Base-by-base conservation (phyloP, 2,888 invertebrate genomes). In the Metallyticus violacea region DNA sequence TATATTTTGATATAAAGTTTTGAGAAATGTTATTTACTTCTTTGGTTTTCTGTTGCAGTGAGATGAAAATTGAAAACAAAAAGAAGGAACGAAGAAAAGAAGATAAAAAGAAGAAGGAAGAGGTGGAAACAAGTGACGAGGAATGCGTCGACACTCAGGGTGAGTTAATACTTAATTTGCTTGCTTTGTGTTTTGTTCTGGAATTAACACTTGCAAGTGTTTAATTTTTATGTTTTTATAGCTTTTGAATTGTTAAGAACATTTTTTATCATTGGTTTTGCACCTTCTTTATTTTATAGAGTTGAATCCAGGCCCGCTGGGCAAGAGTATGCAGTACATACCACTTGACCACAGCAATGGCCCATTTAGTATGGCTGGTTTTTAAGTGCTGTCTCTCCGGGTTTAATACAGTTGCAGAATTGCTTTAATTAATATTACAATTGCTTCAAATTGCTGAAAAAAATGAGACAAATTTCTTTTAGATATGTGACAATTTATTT, bases 11-110 rank as follows among this genome's bases (percentile, higher is more conserved):
- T n/a, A n/a, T n/a, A n/a, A n/a, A n/a, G n/a, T n/a, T n/a, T n/a
- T n/a, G n/a, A n/a, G n/a, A n/a, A n/a, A n/a, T n/a, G n/a, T n/a
- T n/a, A n/a, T n/a, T n/a, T n/a, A n/a, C n/a, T n/a, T n/a, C n/a
- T n/a, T n/a, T n/a, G n/a, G n/a, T n/a, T 87, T 81, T 87, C 78
- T 87, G 85, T 89, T 89, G 25, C 88, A 91, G 91, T 89, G 91
- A 92, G 89, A 91, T 91, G 76, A 92, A 93, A 89, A 91, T 92
- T 87, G 93, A 93, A 88, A 94, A 92, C 89, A 94, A 94, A 90
- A 94, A 94, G 91, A 94, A 94, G 89, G 94, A 94, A 89, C 93
- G 94, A 88, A 92, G 93, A 89, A 93, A 94, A 92, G 92, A 93
- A 90, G 93, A 93, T 89, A 92, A 93, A 88, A 92, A 93, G 89